Evolutionary conservation across 2,797 vertebrate species (phyloP).

Genomic region (Acrossocheilus wenchowensis): DNA sequence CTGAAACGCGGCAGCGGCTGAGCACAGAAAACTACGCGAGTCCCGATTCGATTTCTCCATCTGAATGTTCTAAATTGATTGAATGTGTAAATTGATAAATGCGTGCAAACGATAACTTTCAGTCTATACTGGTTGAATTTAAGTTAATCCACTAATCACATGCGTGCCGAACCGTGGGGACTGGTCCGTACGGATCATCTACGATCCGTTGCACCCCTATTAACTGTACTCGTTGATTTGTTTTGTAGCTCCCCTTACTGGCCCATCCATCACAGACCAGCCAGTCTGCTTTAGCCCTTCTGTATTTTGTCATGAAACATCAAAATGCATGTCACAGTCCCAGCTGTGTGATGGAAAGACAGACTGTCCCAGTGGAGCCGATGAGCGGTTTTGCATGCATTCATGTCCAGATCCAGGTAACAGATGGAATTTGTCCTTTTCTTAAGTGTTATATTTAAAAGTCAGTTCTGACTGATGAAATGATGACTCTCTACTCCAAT

Average conservation of each 20-base stretch:
- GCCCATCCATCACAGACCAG: conserved; percentile 52
- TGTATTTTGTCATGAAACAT: conserved; percentile 75
- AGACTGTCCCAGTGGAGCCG: conserved; percentile 82
- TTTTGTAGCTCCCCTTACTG: conserved; percentile 8
- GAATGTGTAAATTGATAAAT: no score
- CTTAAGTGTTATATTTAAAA: neutral
- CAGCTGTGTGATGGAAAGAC: conserved; percentile 78
- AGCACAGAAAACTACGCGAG: no score
- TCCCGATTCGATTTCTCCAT: no score
- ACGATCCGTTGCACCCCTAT: no score
- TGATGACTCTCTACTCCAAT: neutral
- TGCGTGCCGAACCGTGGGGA: no score
- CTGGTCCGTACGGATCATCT: no score
- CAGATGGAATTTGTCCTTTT: neutral
- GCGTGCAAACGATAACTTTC: no score
- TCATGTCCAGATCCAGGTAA: conserved; percentile 68
- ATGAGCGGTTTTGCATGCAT: conserved; percentile 78
- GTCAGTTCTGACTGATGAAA: neutral
- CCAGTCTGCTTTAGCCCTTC: conserved; percentile 71
- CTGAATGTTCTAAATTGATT: no score
- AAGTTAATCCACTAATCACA: no score
- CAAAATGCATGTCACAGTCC: conserved; percentile 70
- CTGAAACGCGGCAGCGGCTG: no score
- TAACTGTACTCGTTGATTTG: neutral
- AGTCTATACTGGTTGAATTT: no score